Percentiles rank a stretch among this genome's conserved stretches.
phyloP scores from a whole-genome alignment of 2,113 vertebrate species.

The Myiopsitta monachus region DNA sequence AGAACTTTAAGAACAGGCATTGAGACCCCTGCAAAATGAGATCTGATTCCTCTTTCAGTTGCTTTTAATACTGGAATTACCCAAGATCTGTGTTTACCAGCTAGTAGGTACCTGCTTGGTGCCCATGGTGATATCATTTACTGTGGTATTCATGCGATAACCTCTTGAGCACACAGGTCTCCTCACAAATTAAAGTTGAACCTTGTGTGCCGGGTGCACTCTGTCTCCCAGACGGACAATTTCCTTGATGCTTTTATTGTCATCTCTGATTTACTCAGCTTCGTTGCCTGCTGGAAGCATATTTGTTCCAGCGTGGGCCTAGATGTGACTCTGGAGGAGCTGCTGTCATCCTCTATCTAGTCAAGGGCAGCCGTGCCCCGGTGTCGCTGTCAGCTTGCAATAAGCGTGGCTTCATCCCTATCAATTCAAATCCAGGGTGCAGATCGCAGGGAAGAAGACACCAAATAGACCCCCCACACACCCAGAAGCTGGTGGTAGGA shows the following conservation, averaged over 20 bases:
- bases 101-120: constrained; percentile 55
- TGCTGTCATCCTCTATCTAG: neutral
- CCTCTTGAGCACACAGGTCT: neutral
- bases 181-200: constrained; percentile 10
- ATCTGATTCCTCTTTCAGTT: constrained; percentile 71
- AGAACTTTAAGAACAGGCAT: constrained; percentile 54
- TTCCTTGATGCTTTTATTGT: constrained; percentile 23
- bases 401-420: neutral
- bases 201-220: neutral
- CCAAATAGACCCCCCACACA: rapidly evolving
- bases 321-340: neutral
- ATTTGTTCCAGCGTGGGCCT: neutral
- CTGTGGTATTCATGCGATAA: constrained; percentile 9
- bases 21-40: constrained; percentile 63
- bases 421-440: neutral
- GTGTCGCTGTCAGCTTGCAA: rapidly evolving
- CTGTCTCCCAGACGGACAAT: neutral
- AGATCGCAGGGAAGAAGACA: neutral
- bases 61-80: constrained; percentile 76
- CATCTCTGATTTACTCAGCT: constrained; percentile 27
- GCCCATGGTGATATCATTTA: constrained; percentile 31
- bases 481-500: neutral
- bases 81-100: constrained; percentile 56
- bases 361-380: neutral
- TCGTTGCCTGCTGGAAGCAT: neutral